Evolutionary conservation across 2,888 invertebrate genomes (phyloP), one percentile per base, ranked within the genome.

Genomic region (Stramonita haemastoma): DNA sequence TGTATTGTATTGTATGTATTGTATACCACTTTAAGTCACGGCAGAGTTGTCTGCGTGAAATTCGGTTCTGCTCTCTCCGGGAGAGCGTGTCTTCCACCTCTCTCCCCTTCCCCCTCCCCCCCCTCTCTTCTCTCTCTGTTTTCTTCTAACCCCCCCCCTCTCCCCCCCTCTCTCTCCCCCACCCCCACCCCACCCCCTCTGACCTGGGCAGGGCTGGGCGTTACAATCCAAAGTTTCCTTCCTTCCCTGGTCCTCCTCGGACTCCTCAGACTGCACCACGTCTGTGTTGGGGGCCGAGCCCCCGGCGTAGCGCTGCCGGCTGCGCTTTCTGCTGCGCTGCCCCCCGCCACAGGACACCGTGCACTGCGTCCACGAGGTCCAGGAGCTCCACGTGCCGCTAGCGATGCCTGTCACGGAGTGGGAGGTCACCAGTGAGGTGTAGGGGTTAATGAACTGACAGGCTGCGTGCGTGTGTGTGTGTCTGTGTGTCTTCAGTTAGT

Each of bases 301-400:
- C n/a, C 26, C 26, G 1, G 26, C 26, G 46, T 26, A 70, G 2
- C 66, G 60, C 79, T 70, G 85, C 11, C 96, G 95, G 26, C 92
- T 92, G 29, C 96, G 92, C 56, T 92, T 91, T n/a, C 96, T 91
- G 13, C 91, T 89, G 70, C 93, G 92, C 8, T 92, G 89, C 13
- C 96, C 96, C 8, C 93, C 93, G 19, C 94, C 95, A 93, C 96
- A 96, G 11, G 95, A 93, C 26, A 92, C 93, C 56, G 94, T 94
- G 92, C 96, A 96, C 15, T 90, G 90, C 17, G 94, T 92, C 95
- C 95, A 96, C 6, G 91, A 89, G 36, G 91, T 90, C 96, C 96
- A 96, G 1, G 84, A n/a, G 8, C 93, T 92, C 95, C 96, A 96
- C 60, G 92, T 91, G 83, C 95, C 95, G 93, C 95, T 93, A n/a